Percentiles rank a stretch among this genome's conserved stretches.
These are phyloP conservation scores for Cenopis cana DNA, from an alignment of 2,888 invertebrate species.

Conservation along the genomic window DNA sequence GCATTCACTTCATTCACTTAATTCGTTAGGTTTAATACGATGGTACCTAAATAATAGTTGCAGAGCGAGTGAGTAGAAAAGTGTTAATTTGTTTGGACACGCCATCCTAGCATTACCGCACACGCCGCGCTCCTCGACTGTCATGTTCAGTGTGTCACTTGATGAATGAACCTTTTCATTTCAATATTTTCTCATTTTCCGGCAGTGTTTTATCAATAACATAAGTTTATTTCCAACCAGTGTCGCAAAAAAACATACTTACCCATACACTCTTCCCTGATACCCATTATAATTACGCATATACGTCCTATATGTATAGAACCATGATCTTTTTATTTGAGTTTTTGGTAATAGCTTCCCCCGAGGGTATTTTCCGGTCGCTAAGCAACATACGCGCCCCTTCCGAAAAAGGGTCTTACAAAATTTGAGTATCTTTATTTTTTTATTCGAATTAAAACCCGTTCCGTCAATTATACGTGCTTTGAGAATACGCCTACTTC, in stretches of 20 bases:
- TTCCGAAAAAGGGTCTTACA: constrained; percentile 10
- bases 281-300: constrained; percentile 14
- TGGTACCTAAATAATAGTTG: constrained; percentile 3
- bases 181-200: constrained; percentile 21
- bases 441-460: constrained; percentile 22
- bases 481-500: not conserved
- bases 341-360: constrained; percentile 28
- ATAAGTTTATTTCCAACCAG: not conserved
- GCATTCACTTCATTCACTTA: constrained; percentile 57
- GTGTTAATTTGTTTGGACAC: constrained; percentile 70
- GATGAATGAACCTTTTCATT: constrained; percentile 15
- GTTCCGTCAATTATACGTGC: not conserved
- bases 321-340: constrained; percentile 31
- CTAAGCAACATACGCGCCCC: constrained; percentile 31
- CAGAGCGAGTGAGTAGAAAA: constrained; percentile 50
- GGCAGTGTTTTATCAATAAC: not conserved
- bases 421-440: constrained; percentile 11
- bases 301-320: too few species aligned
- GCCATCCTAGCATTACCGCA: constrained; percentile 65
- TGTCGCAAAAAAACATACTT: not conserved
- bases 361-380: constrained; percentile 23
- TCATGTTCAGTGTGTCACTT: constrained; percentile 48
- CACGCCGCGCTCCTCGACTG: constrained; percentile 54
- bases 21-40: constrained; percentile 28
- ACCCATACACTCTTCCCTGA: constrained; percentile 7